Conservation (phyloP, 1,140 invertebrate genomes). For the Drosophila miranda region DNA sequence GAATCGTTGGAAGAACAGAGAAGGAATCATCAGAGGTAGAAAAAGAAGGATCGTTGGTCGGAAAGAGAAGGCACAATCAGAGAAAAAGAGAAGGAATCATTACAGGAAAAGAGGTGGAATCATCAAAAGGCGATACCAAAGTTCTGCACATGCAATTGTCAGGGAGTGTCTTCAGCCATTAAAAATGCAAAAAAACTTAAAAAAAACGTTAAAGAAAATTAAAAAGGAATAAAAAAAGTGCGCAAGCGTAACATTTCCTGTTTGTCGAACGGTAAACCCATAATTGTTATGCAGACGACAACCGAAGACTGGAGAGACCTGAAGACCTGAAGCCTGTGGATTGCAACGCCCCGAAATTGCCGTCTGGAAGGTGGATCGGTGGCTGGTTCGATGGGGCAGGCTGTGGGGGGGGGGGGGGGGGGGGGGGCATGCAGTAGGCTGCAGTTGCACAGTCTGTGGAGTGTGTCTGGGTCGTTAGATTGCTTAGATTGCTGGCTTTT, state of each 20-base stretch:
- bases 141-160: slow-evolving; percentile 9
- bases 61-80: neutral
- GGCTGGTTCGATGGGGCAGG: slow-evolving; percentile 2
- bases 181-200: slow-evolving; percentile 26
- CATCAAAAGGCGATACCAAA: slow-evolving; percentile 3
- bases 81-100: neutral
- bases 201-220: slow-evolving; percentile 17
- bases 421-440: no score
- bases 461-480: slow-evolving; percentile 35
- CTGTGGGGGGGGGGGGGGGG: neutral
- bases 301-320: slow-evolving; percentile 11
- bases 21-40: neutral
- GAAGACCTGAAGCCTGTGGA: slow-evolving; percentile 10
- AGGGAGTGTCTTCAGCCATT: neutral
- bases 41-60: no score
- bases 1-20: neutral
- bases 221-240: slow-evolving; percentile 46
- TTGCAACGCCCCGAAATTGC: slow-evolving; percentile 34
- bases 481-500: neutral
- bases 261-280: slow-evolving; percentile 62
- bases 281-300: slow-evolving; percentile 70
- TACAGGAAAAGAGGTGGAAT: no score
- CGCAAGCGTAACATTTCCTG: slow-evolving; percentile 68
- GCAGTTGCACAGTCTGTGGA: neutral
- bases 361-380: neutral